Evolutionary conservation across 1,140 invertebrate species (phyloP).

Genomic region (Acromyrmex charruanus): DNA sequence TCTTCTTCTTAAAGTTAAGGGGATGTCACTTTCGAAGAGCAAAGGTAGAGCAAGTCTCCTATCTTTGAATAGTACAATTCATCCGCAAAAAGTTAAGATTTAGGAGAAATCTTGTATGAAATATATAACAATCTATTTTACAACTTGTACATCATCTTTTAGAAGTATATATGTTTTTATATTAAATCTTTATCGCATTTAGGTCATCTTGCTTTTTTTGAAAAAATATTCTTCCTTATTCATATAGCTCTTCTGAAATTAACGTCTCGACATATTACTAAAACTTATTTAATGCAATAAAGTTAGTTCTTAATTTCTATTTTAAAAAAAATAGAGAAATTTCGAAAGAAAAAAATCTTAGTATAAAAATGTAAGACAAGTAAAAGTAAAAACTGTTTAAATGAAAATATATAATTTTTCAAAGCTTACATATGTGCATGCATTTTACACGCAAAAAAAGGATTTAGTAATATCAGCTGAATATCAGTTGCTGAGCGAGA

Average conservation of each 20-base stretch:
- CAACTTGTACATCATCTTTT: not conserved
- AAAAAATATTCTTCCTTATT: not conserved
- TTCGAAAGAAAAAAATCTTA: not conserved
- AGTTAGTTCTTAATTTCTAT: not conserved
- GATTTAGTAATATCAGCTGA: too few relatives aligned
- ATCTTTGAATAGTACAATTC: not conserved
- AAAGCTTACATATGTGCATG: not conserved
- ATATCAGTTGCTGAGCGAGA: too few relatives aligned
- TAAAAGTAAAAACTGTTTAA: not conserved
- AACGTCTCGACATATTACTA: not conserved
- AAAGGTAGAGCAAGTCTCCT: not conserved
- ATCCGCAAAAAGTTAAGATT: not conserved
- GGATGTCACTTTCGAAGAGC: slow-evolving; percentile 1
- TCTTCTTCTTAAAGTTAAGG: slow-evolving; percentile 31
- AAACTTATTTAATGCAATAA: not conserved
- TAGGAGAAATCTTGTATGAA: not conserved
- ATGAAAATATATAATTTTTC: not conserved
- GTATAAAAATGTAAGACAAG: not conserved
- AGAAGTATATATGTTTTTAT: not conserved
- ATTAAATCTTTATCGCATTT: not conserved
- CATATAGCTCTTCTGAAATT: not conserved
- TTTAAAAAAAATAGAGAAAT: not conserved
- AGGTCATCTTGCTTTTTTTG: not conserved
- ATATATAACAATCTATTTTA: slow-evolving; percentile 8
- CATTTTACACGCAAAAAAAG: too few relatives aligned